Base-by-base conservation (phyloP, 2,797 vertebrate genomes). In the Poecilia picta region DNA sequence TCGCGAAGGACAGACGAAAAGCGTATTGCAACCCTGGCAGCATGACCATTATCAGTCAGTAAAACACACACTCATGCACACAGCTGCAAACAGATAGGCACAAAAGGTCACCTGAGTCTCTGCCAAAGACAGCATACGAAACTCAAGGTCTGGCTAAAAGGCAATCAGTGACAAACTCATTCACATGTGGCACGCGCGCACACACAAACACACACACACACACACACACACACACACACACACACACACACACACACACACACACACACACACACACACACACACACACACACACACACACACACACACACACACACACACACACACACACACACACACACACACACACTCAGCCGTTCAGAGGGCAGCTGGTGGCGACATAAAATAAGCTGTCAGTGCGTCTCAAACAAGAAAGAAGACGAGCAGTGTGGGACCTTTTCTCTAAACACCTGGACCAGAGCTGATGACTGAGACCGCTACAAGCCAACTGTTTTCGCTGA, bases 1-100 rank as follows among this genome's bases (percentile, higher is more conserved):
- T 83, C 88, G 89, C 91, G 91, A 91, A 91, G 86, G 90, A 84
- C 89, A 88, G 92, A 95, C 90, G 91, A 92, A 93, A 91, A 95
- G 87, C 92, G 92, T 94, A 91, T 91, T 91, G 94, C 88, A 88
- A 87, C 76, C 85, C 91, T 92, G 93, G 90, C 92, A 92, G 85
- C 84, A 84, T 78, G 79, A 83, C 85, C 64, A 49, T 16, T 84
- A 81, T 82, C 88, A 76, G 70, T 88, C 78, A 75, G 72, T 39
- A 55, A 86, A 47, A 89, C 71, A 84, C 76, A 86, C 76, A 80
- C 46, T 79, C 46, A 79, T 73, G 73, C 49, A 43, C 23, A 28
- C 62, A 18, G 43, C 72, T 33, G 72, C 31, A 80, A 77, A 78
- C 75, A 82, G 46, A 73, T 36, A 68, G 1, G 59, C 76, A 82